Percentiles rank a stretch among this genome's conserved stretches.
These are phyloP conservation scores for Uloborus plumipes DNA, from an alignment of 2,888 invertebrate genomes.

Conservation along the genomic window DNA sequence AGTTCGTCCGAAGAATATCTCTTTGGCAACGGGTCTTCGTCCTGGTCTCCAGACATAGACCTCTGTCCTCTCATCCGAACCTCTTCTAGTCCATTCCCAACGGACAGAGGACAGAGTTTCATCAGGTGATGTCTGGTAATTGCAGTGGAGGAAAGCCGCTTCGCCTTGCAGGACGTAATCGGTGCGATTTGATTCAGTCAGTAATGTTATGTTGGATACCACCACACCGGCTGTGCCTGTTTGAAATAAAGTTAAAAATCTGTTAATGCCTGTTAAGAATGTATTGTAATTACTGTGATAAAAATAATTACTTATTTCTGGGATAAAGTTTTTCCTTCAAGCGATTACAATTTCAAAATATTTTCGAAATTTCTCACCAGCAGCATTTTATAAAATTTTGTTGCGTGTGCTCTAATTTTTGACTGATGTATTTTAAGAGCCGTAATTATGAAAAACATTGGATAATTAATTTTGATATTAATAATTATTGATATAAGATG, in stretches of 20 bases:
- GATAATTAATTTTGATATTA: no score
- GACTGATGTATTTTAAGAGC: no score
- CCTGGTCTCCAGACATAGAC: conserved; percentile 61
- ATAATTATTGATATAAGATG: no score
- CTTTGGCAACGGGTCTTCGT: conserved; percentile 51
- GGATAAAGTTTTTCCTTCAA: no score
- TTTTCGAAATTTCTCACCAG: no score
- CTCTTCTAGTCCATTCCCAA: conserved; percentile 50
- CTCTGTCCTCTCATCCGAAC: conserved; percentile 47
- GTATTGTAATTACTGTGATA: no score
- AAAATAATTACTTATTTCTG: no score
- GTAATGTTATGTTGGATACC: conserved; percentile 50
- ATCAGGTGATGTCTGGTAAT: conserved; percentile 49
- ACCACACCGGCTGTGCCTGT: conserved; percentile 44
- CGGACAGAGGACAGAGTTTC: conserved; percentile 56
- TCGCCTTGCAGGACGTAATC: conserved; percentile 58
- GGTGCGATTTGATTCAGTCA: conserved; percentile 48
- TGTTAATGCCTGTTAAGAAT: no score
- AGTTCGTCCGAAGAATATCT: conserved; percentile 51
- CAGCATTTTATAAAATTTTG: no score
- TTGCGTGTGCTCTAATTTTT: no score
- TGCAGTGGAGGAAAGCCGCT: conserved; percentile 45
- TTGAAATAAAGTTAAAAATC: not conserved
- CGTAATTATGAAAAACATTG: no score
- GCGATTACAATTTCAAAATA: no score